phyloP scores from a whole-genome alignment of 2,113 vertebrate species.

The Chaenogobius annularis region DNA sequence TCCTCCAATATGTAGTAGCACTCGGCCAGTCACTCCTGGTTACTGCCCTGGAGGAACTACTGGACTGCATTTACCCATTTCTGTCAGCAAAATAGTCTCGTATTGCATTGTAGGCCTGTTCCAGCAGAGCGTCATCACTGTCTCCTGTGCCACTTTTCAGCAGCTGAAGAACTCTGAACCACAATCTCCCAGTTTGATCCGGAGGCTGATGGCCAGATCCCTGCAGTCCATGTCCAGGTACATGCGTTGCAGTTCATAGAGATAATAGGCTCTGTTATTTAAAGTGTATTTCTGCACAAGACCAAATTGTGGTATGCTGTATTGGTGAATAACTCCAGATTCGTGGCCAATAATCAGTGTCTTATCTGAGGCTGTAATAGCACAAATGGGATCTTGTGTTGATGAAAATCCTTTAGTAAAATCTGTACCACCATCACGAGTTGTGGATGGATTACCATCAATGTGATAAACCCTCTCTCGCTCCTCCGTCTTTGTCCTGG shows the following conservation, averaged over 20 bases:
- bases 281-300: constrained; percentile 85
- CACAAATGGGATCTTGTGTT: constrained; percentile 92
- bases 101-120: constrained; percentile 91
- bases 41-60: constrained; percentile 91
- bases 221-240: constrained; percentile 96
- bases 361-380: constrained; percentile 92
- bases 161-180: constrained; percentile 92
- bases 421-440: constrained; percentile 79
- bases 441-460: constrained; percentile 83
- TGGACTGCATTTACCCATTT: constrained; percentile 94
- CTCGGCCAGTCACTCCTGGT: constrained; percentile 92
- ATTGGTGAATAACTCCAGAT: constrained; percentile 88
- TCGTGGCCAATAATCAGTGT: constrained; percentile 91
- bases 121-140: constrained; percentile 86
- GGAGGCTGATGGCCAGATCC: constrained; percentile 91
- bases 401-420: constrained; percentile 86
- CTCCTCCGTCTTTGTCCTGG: constrained; percentile 89
- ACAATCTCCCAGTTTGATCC: constrained; percentile 93
- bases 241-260: constrained; percentile 96
- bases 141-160: constrained; percentile 87
- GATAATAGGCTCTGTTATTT: constrained; percentile 80
- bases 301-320: constrained; percentile 86
- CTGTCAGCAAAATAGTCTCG: constrained; percentile 98
- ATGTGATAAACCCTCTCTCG: constrained; percentile 95
- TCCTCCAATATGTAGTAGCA: constrained; percentile 98